phyloP scores from a whole-genome alignment of 2,113 vertebrate genomes.

The Felis catus region F.catus_Fca126_mat1.0 CM031413.1:63438501-63439000 shows the following conservation, averaged over 20 bases:
- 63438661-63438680: rapidly evolving
- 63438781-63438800: background rate
- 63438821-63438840: no score
- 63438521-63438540: no score
- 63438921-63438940: no score
- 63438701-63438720: background rate
- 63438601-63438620: background rate
- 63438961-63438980: no score
- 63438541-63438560: background rate
- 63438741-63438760: background rate
- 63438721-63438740: background rate
- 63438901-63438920: no score
- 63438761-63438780: background rate
- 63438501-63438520: background rate
- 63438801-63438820: background rate
- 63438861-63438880: no score
- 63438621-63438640: background rate
- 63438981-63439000: no score
- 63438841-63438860: background rate
- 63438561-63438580: background rate
- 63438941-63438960: no score
- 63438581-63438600: background rate
- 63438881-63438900: no score
- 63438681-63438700: background rate
- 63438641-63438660: background rate